A percentile compares a stretch with the other conserved stretches of the same genome.
phyloP scores from a whole-genome alignment of 2,888 invertebrate genomes.

The Platypus cylindrus region DNA sequence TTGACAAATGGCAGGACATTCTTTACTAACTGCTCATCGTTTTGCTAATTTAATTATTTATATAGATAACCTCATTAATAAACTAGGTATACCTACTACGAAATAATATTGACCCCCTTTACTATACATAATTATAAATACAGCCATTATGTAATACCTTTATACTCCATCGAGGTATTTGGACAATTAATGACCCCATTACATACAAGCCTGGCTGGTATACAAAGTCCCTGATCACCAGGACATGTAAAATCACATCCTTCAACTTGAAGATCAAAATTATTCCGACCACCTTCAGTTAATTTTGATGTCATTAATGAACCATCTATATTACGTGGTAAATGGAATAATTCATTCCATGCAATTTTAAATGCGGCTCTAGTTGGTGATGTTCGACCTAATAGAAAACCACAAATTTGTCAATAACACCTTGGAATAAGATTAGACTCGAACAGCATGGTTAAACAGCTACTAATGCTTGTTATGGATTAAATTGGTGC shows the following conservation, averaged over 20 bases:
- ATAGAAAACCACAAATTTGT: too few species aligned
- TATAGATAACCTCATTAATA: too few species aligned
- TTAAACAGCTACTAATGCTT: too few species aligned
- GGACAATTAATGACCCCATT: constrained; percentile 84
- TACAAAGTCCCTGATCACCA: constrained; percentile 69
- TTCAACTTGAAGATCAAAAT: constrained; percentile 36
- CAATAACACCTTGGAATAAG: too few species aligned
- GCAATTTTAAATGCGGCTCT: constrained; percentile 77
- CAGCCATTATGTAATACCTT: constrained; percentile 29
- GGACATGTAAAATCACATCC: constrained; percentile 82
- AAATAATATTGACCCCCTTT: too few species aligned
- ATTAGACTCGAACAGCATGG: too few species aligned
- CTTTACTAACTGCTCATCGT: too few species aligned
- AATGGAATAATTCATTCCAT: constrained; percentile 80
- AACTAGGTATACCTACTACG: too few species aligned
- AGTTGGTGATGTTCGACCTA: constrained; percentile 62
- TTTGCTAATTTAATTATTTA: too few species aligned
- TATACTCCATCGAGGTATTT: constrained; percentile 45
- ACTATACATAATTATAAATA: too few species aligned
- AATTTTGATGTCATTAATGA: constrained; percentile 62
- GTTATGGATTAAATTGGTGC: too few species aligned
- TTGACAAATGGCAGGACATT: too few species aligned
- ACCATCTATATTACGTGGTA: constrained; percentile 74
- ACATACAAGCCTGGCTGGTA: constrained; percentile 71
- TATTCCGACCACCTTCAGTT: constrained; percentile 43